A percentile compares a stretch with the other conserved stretches of the same genome.
phyloP scores from a whole-genome alignment of 2,797 vertebrate species.

The Peromyscus eremicus region DNA sequence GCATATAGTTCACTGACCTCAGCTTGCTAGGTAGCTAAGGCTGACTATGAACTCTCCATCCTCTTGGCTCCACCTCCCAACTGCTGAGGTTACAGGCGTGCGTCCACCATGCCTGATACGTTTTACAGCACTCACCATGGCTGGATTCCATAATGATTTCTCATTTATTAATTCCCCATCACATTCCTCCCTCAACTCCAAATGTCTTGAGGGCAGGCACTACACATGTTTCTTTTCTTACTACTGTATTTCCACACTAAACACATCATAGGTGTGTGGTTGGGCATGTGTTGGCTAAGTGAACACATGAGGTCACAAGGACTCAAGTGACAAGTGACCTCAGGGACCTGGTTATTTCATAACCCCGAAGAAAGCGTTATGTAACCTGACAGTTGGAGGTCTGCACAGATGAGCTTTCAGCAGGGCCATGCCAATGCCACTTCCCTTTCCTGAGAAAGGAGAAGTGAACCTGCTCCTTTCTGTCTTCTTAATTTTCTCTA shows the following conservation, averaged over 20 bases:
- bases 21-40: not conserved
- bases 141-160: not conserved
- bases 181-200: not conserved
- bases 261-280: not conserved
- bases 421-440: constrained; percentile 12
- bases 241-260: not conserved
- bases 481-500: not conserved
- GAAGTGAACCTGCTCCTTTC: constrained; percentile 42
- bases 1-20: not conserved
- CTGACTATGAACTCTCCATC: not conserved
- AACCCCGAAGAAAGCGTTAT: constrained; percentile 11
- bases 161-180: not conserved
- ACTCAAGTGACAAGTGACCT: constrained; percentile 18
- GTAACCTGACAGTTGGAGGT: constrained; percentile 47
- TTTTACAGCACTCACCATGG: not conserved
- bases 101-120: not conserved
- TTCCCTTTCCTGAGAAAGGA: constrained; percentile 73
- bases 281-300: not conserved
- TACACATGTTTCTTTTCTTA: not conserved
- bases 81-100: not conserved
- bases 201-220: not conserved
- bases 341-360: not conserved
- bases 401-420: constrained; percentile 40
- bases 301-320: not conserved
- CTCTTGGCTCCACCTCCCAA: not conserved